These are phyloP conservation scores for Polypterus bichir DNA, from an alignment of 2,113 vertebrate species.

Conservation along the genomic window DNA sequence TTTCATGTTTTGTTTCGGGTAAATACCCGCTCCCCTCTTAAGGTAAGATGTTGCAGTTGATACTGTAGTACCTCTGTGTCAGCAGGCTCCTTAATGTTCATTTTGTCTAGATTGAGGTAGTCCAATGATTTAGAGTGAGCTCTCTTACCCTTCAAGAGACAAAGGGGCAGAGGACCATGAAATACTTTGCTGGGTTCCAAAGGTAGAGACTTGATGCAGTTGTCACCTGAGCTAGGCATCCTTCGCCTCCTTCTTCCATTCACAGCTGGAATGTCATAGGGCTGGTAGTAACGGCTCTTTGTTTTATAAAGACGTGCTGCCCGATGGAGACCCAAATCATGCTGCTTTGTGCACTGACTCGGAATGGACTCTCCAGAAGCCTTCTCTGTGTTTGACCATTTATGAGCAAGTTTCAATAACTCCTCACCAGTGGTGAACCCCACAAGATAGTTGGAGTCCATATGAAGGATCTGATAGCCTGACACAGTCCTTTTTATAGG, in stretches of 20 bases:
- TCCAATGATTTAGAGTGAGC: slow-evolving; percentile 89
- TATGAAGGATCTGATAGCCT: slow-evolving; percentile 88
- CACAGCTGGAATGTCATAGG: slow-evolving; percentile 80
- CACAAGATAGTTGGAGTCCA: slow-evolving; percentile 92
- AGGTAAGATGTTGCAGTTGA: slow-evolving; percentile 85
- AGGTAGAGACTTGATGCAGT: slow-evolving; percentile 60
- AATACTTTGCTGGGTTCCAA: slow-evolving; percentile 60
- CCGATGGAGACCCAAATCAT: slow-evolving; percentile 60
- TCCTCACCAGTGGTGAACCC: slow-evolving; percentile 89
- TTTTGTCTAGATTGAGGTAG: slow-evolving; percentile 97
- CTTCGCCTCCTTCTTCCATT: slow-evolving; percentile 69
- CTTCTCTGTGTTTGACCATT: slow-evolving; percentile 61
- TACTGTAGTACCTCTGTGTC: slow-evolving; percentile 88
- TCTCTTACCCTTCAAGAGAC: slow-evolving; percentile 79
- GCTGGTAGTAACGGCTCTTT: slow-evolving; percentile 80
- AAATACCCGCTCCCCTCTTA: slow-evolving; percentile 77
- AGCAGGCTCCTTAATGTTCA: slow-evolving; percentile 76
- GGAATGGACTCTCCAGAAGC: slow-evolving; percentile 45
- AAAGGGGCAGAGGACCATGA: slow-evolving; percentile 72
- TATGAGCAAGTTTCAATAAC: slow-evolving; percentile 79
- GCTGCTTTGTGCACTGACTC: slow-evolving; percentile 51
- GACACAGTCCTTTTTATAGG: slow-evolving; percentile 73
- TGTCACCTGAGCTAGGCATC: slow-evolving; percentile 90
- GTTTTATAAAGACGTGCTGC: slow-evolving; percentile 72
- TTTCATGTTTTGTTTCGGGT: slow-evolving; percentile 78